Evolutionary conservation across 2,888 invertebrate genomes (phyloP).

Genomic region (Rhodophaea formosa): DNA sequence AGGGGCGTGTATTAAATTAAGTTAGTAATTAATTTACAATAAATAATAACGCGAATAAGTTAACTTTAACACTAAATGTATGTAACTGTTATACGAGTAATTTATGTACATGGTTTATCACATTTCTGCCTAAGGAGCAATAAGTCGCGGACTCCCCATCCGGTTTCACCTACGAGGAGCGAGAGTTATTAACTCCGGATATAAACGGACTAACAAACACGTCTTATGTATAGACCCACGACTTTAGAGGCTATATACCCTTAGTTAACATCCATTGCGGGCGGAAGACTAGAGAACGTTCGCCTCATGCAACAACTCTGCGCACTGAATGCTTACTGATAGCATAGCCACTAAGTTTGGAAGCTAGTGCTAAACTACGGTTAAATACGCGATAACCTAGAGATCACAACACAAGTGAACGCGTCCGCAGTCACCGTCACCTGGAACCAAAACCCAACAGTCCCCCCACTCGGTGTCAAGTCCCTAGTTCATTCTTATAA

Average conservation of each 20-base stretch:
- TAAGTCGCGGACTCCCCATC: constrained; percentile 70
- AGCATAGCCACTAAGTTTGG: not conserved
- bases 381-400: constrained; percentile 41
- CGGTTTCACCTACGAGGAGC: constrained; percentile 47
- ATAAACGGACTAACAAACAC: constrained; percentile 36
- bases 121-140: constrained; percentile 55
- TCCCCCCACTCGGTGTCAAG: constrained; percentile 52
- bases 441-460: constrained; percentile 46
- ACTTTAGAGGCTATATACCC: not conserved
- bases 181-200: constrained; percentile 71
- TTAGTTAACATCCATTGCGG: not conserved
- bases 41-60: constrained; percentile 41
- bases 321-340: not conserved
- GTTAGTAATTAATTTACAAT: constrained; percentile 57
- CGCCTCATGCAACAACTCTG: not conserved
- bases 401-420: constrained; percentile 40
- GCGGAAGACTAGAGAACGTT: not conserved
- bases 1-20: constrained; percentile 65
- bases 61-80: constrained; percentile 24
- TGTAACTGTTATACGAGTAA: not conserved
- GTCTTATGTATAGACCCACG: constrained; percentile 19
- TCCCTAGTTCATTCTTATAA: constrained; percentile 61
- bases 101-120: constrained; percentile 41
- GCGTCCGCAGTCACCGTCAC: constrained; percentile 52
- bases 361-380: constrained; percentile 26